phyloP scores from a whole-genome alignment of 1,140 invertebrate species.

The Pachypeltis micranthus region DNA sequence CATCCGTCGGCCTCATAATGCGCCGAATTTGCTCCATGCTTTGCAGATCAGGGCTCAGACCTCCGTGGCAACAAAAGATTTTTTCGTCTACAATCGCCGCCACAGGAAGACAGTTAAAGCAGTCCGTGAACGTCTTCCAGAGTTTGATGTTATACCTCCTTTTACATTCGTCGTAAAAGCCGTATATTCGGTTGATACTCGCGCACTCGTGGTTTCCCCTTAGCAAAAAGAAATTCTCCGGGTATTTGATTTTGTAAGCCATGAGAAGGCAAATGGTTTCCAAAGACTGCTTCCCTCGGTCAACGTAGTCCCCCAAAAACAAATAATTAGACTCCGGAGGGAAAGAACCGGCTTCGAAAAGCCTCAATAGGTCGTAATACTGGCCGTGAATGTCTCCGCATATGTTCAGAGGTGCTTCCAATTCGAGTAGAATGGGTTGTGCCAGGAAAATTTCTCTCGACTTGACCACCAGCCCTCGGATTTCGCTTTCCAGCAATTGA shows the following conservation, averaged over 20 bases:
- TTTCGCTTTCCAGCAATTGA: constrained; percentile 56
- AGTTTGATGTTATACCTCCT: constrained; percentile 84
- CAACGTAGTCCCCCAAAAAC: constrained; percentile 88
- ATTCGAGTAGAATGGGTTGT: constrained; percentile 51
- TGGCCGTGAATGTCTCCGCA: constrained; percentile 90
- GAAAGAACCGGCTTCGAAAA: constrained; percentile 96
- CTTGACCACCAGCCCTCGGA: constrained; percentile 31
- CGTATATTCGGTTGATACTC: constrained; percentile 78
- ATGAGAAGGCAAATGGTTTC: constrained; percentile 76
- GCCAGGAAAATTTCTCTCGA: constrained; percentile 52
- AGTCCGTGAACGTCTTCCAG: constrained; percentile 66
- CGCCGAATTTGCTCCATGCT: constrained; percentile 50
- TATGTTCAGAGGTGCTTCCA: constrained; percentile 44
- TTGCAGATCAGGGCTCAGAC: constrained; percentile 45
- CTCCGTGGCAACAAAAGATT: constrained; percentile 51
- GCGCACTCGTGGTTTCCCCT: constrained; percentile 82
- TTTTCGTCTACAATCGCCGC: constrained; percentile 40
- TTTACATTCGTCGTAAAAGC: constrained; percentile 81
- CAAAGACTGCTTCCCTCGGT: constrained; percentile 73
- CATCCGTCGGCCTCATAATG: constrained; percentile 54
- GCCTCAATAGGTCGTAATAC: constrained; percentile 78
- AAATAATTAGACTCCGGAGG: constrained; percentile 92
- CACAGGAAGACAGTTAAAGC: constrained; percentile 28
- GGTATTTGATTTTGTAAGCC: constrained; percentile 92
- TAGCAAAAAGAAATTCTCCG: constrained; percentile 83